Conservation (phyloP, 2,797 vertebrate species). For the Hirundo rustica region DNA sequence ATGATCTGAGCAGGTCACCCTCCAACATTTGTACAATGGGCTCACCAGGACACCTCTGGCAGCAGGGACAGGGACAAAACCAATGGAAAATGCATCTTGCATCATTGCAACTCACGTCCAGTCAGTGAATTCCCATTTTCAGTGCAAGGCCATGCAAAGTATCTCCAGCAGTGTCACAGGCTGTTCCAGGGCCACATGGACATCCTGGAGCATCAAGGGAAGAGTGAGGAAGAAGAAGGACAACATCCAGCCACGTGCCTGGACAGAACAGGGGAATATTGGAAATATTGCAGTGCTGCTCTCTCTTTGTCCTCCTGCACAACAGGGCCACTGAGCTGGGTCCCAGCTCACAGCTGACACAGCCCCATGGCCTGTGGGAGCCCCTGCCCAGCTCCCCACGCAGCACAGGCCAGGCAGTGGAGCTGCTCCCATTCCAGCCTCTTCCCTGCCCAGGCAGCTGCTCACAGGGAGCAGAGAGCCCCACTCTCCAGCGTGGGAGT, state of each 20-base stretch:
- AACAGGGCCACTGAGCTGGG: not conserved
- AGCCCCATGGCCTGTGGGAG: not conserved
- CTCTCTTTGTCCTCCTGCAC: not conserved
- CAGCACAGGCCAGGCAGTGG: not conserved
- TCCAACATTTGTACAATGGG: not conserved
- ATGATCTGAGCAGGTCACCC: not conserved
- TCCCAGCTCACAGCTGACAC: not conserved
- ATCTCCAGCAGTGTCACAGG: not conserved
- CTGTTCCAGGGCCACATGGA: not conserved
- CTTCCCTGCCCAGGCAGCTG: not conserved
- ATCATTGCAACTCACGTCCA: not conserved
- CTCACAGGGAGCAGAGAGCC: not conserved
- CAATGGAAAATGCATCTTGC: not conserved
- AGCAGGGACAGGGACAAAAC: not conserved
- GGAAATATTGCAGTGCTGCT: not conserved
- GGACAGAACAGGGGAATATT: not conserved
- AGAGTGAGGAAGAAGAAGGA: not conserved
- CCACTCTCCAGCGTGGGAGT: fast-evolving
- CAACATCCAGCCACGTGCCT: fast-evolving
- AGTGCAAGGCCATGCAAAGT: not conserved
- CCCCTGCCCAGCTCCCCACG: not conserved
- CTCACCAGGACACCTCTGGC: not conserved
- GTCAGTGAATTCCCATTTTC: not conserved
- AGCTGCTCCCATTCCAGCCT: fast-evolving
- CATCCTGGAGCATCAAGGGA: not conserved